Conservation (phyloP, 2,888 invertebrate species). For the Elgonia sp. region DNA sequence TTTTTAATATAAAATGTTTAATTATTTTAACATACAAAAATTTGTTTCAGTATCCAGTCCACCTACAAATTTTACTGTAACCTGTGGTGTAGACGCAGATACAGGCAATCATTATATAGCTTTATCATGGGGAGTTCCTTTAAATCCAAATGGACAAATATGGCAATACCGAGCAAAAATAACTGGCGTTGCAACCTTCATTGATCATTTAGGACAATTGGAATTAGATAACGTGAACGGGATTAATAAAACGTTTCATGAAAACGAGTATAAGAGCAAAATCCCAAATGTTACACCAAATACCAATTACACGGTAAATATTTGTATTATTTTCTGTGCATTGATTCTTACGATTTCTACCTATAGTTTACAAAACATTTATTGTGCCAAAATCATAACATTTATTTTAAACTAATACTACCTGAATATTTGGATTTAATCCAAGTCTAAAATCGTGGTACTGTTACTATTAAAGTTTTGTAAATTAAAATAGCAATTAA, state of each 20-base stretch:
- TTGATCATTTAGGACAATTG: conserved; percentile 87
- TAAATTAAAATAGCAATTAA: too few species aligned
- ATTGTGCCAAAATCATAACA: background rate
- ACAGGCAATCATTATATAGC: conserved; percentile 89
- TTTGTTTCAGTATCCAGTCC: conserved; percentile 89
- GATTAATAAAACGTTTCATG: conserved; percentile 89
- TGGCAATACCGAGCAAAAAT: conserved; percentile 91
- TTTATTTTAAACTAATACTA: background rate
- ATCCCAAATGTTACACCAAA: conserved; percentile 92
- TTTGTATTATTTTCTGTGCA: background rate
- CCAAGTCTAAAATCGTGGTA: background rate
- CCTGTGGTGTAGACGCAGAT: conserved; percentile 90
- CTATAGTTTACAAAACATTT: too few species aligned
- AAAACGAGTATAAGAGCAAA: conserved; percentile 82
- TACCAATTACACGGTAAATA: conserved; percentile 93
- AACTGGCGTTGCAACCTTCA: conserved; percentile 87
- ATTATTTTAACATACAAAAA: too few species aligned
- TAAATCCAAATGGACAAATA: conserved; percentile 93
- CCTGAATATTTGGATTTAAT: background rate
- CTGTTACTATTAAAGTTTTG: too few species aligned
- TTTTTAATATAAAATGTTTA: too few species aligned
- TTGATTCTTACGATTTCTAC: background rate
- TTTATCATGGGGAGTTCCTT: conserved; percentile 92
- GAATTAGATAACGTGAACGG: conserved; percentile 89
- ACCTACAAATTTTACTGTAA: conserved; percentile 90